These are phyloP conservation scores for Megalurothrips usitatus DNA, from an alignment of 2,888 invertebrate species.

Conservation along the genomic window DNA sequence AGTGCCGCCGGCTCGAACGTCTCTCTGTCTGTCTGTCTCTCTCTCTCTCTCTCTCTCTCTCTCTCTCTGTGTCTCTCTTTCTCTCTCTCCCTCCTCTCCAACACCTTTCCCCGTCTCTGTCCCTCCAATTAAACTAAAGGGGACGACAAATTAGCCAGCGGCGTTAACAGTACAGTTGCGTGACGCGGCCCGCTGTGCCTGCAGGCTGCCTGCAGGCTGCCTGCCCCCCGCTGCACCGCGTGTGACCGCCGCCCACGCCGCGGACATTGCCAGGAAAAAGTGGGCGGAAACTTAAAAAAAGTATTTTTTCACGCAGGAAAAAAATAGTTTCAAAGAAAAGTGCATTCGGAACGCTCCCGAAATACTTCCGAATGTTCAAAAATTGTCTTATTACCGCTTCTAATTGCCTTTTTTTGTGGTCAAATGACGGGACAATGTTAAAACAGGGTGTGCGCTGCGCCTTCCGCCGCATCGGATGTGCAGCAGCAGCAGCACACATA, in stretches of 20 bases:
- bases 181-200: no score
- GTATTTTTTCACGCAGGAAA: no score
- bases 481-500: no score
- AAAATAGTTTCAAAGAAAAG: conserved; percentile 3
- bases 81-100: background rate
- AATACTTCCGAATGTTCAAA: no score
- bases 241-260: conserved; percentile 12
- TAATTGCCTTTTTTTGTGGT: no score
- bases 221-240: conserved; percentile 13
- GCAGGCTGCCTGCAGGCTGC: no score
- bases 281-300: conserved; percentile 30
- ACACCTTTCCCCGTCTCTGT: background rate
- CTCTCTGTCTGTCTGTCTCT: background rate
- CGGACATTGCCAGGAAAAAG: conserved; percentile 17
- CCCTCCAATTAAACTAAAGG: background rate
- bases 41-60: background rate
- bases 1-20: background rate
- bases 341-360: no score
- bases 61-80: background rate
- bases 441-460: no score
- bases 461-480: no score
- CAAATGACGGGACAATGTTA: no score
- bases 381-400: no score
- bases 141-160: background rate
- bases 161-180: background rate